Percentiles rank a stretch among this genome's conserved stretches.
These are phyloP conservation scores for Damaliscus lunatus DNA, from an alignment of 2,113 vertebrate species.

Conservation along the genomic window DNA sequence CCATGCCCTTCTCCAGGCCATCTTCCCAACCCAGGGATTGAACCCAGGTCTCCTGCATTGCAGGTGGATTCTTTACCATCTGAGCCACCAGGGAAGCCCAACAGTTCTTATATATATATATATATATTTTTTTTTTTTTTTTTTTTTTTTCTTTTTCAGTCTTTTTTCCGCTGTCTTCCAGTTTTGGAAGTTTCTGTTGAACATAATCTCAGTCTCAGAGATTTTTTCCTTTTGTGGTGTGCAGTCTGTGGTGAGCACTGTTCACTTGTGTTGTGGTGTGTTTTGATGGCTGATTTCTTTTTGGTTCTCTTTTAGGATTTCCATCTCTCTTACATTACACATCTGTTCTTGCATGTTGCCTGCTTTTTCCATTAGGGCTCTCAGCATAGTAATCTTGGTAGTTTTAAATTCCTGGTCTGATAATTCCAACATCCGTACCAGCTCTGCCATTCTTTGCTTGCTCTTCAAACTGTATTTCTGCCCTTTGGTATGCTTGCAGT, in stretches of 20 bases:
- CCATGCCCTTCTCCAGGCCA: not conserved
- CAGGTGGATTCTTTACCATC: not conserved
- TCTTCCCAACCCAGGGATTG: not conserved
- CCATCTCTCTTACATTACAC: not conserved
- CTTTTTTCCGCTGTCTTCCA: not conserved
- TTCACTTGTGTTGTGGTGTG: not conserved
- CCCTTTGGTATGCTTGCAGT: not conserved
- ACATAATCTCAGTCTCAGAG: not conserved
- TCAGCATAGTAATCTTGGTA: not conserved
- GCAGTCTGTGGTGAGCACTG: not conserved
- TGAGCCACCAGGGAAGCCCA: not conserved
- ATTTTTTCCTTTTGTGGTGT: not conserved
- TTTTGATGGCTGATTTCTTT: not conserved
- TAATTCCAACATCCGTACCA: not conserved
- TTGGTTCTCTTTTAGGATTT: not conserved
- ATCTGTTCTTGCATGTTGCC: not conserved
- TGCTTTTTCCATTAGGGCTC: not conserved
- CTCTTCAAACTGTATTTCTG: not conserved
- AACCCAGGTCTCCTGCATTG: not conserved
- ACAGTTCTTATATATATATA: not conserved
- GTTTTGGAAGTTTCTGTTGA: not conserved
- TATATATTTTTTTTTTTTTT: too few relatives aligned
- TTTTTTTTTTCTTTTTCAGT: not conserved
- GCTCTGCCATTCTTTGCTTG: not conserved
- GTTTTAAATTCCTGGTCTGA: not conserved